Conservation (phyloP, 2,113 vertebrate genomes). For the Heterotis niloticus region DNA sequence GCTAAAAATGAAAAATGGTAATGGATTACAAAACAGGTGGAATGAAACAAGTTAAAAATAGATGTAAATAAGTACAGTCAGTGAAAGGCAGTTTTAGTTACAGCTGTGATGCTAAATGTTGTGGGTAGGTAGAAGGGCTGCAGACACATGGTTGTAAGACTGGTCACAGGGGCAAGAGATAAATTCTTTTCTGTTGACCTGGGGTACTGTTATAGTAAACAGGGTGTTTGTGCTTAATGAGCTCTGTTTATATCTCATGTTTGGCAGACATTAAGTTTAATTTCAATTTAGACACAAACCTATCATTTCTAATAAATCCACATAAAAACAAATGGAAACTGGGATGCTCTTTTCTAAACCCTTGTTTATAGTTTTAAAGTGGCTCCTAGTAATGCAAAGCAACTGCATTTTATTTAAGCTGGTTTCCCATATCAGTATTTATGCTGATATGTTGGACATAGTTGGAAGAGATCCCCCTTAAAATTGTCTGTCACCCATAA, state of each 20-base stretch:
- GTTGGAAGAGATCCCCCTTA: constrained; percentile 21
- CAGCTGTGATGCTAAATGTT: not conserved
- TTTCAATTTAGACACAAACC: not conserved
- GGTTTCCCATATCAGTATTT: constrained; percentile 28
- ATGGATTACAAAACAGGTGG: not conserved
- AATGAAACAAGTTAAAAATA: not conserved
- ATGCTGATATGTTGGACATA: constrained; percentile 24
- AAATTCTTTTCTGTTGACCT: too few relatives aligned
- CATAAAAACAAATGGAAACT: not conserved
- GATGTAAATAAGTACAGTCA: not conserved
- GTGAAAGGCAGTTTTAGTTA: too few relatives aligned
- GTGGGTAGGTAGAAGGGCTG: too few relatives aligned
- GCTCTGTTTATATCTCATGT: not conserved
- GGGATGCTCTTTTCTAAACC: constrained; percentile 18
- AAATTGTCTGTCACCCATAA: not conserved
- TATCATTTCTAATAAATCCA: not conserved
- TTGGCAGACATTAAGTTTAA: not conserved
- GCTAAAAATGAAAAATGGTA: not conserved
- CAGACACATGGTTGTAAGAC: too few relatives aligned
- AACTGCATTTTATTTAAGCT: constrained; percentile 41
- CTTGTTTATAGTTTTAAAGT: constrained; percentile 38
- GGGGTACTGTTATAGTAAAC: too few relatives aligned
- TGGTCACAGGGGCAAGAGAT: too few relatives aligned
- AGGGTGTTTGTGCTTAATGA: too few relatives aligned
- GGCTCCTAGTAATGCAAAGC: constrained; percentile 16